phyloP scores from a whole-genome alignment of 92 coral and sea anemone genomes.

The Paramuricea clavata region DNA sequence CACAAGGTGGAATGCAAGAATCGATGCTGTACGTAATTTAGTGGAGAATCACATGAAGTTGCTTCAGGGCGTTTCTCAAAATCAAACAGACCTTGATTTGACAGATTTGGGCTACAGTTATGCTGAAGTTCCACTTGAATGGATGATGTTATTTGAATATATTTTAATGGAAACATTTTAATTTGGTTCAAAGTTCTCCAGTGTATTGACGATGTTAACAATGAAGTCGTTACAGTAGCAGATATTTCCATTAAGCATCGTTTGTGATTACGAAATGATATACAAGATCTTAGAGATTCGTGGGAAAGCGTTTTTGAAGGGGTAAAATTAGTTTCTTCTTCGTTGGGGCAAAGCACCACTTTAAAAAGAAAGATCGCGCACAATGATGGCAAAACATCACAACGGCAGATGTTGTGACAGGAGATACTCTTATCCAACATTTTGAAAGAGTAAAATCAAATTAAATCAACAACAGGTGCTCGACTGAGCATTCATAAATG shows the following conservation, averaged over 20 bases:
- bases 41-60: conserved; percentile 5
- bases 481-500: too few species aligned
- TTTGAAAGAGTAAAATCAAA: too few species aligned
- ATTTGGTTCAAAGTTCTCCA: conserved; percentile 1
- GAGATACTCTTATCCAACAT: too few species aligned
- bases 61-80: neutral
- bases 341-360: neutral
- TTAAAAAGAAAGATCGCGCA: neutral
- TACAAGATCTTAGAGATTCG: neutral
- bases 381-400: neutral
- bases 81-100: conserved; percentile 23
- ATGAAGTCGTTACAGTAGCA: neutral
- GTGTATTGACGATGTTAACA: conserved; percentile 10
- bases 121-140: neutral
- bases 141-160: neutral
- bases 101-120: neutral
- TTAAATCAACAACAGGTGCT: too few species aligned
- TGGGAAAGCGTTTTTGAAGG: neutral
- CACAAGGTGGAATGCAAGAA: conserved; percentile 8
- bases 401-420: too few species aligned
- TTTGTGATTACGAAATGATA: neutral
- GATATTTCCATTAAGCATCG: neutral
- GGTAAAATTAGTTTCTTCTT: neutral
- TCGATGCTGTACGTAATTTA: neutral
- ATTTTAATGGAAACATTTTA: neutral